These are phyloP conservation scores for Australoheros scitulus DNA, from an alignment of 2,113 vertebrate species.

Conservation along the genomic window DNA sequence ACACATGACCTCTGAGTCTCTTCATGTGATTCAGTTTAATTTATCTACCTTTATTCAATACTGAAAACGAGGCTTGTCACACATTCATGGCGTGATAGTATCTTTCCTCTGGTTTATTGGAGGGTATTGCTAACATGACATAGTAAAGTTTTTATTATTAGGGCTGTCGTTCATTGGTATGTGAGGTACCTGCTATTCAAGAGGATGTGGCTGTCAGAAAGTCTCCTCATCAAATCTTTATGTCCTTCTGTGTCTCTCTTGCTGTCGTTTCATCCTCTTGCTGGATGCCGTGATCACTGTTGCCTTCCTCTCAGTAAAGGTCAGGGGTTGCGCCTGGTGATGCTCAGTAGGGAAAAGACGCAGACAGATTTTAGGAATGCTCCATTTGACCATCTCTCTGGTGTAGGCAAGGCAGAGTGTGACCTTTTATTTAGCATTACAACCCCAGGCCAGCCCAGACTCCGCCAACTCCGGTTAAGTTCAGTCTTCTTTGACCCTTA, in stretches of 20 bases:
- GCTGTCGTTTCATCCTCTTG: background rate
- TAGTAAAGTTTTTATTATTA: slow-evolving; percentile 1
- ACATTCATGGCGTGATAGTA: background rate
- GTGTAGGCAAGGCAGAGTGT: slow-evolving; percentile 17
- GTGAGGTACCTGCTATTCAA: background rate
- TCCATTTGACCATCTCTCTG: slow-evolving; percentile 5
- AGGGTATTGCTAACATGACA: background rate
- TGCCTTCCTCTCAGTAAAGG: slow-evolving; percentile 10
- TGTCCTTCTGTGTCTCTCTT: background rate
- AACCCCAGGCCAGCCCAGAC: background rate
- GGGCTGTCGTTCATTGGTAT: background rate
- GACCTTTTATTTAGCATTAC: slow-evolving; percentile 18
- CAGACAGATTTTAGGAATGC: slow-evolving; percentile 16
- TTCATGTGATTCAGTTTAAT: background rate
- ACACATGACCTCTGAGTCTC: too few relatives aligned
- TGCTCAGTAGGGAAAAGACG: background rate
- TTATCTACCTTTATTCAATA: background rate
- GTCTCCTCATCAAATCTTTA: background rate
- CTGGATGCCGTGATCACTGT: slow-evolving; percentile 12
- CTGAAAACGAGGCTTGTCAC: background rate
- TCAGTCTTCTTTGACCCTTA: background rate
- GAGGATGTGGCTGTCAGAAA: background rate
- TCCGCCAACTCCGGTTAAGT: background rate
- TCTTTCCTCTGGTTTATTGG: background rate
- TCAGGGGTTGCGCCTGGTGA: slow-evolving; percentile 14